Evolutionary conservation across 2,888 invertebrate species (phyloP), one percentile per base, ranked within the genome.

Genomic region (Leptopterna dolabrata): DNA sequence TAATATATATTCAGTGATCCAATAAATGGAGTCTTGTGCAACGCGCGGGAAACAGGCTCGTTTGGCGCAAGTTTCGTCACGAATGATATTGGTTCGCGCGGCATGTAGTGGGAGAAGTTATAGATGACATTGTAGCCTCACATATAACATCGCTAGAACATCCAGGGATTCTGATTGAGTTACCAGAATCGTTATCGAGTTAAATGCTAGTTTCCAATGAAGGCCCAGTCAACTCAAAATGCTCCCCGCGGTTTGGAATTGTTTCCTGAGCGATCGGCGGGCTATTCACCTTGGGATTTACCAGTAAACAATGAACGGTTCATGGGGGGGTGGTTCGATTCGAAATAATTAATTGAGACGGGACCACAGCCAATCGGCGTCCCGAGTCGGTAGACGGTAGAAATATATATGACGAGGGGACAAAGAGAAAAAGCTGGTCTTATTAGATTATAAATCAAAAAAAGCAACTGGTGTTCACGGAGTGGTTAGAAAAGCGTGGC

Each of bases 391-490:
- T 13, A 76, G 29, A 30, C n/a, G 29, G 30, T 29, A 0, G 27
- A 29, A 13, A 36, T 76, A 45, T 2, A 30, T 14, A n/a, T 43
- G 14, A 19, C 16, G 24, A 80, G 45, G 29, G 55, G 30, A 11
- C 11, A 14, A 45, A 78, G 43, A 41, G 41, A 45, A 24, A n/a
- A 19, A 78, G 82, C 29, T 27, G 29, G 16, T n/a, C n/a, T 14
- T 9, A 47, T 27, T 82, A 27, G 55, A 29, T 55, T 82, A 82
- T 82, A n/a, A n/a, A n/a, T n/a, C n/a, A n/a, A n/a, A n/a, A n/a
- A 45, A 16, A 82, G 82, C 82, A 82, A 82, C 82, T 82, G 82
- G 82, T 80, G 30, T n/a, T 78, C 7, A 13, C 29, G 30, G 19
- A n/a, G 51, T 82, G 55, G 51, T 55, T 30, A 29, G 41, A n/a